phyloP scores from a whole-genome alignment of 1,140 invertebrate species.

The Calephelis virginiensis region DNA sequence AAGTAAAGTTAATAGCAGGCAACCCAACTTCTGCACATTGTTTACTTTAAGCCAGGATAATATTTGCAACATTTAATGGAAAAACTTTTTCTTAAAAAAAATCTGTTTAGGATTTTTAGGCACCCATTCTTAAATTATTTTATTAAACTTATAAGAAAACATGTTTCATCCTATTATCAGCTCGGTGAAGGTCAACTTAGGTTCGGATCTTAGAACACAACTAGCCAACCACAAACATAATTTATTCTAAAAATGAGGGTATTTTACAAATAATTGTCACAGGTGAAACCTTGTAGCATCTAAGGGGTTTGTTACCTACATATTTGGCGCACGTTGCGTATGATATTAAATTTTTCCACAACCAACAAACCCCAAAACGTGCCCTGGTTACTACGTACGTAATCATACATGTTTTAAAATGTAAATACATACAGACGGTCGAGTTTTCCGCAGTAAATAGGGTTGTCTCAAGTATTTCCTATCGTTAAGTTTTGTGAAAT shows the following conservation, averaged over 20 bases:
- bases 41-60: too few relatives aligned
- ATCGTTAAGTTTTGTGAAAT: not conserved
- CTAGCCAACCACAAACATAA: not conserved
- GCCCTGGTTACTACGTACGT: slow-evolving; percentile 12
- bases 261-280: not conserved
- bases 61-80: too few relatives aligned
- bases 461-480: not conserved
- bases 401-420: slow-evolving; percentile 16
- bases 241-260: not conserved
- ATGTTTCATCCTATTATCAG: too few relatives aligned
- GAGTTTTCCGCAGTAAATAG: not conserved
- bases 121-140: too few relatives aligned
- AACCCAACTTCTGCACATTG: too few relatives aligned
- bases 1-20: too few relatives aligned
- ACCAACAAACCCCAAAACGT: slow-evolving; percentile 11
- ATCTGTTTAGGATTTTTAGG: too few relatives aligned
- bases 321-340: not conserved
- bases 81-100: too few relatives aligned
- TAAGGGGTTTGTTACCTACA: not conserved
- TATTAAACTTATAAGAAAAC: too few relatives aligned
- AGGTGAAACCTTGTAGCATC: not conserved
- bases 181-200: too few relatives aligned
- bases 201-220: too few relatives aligned
- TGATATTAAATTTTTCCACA: slow-evolving; percentile 12
- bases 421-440: slow-evolving; percentile 14